Conservation (phyloP, 2,888 invertebrate genomes). For the Dolichopus griseipennis region DNA sequence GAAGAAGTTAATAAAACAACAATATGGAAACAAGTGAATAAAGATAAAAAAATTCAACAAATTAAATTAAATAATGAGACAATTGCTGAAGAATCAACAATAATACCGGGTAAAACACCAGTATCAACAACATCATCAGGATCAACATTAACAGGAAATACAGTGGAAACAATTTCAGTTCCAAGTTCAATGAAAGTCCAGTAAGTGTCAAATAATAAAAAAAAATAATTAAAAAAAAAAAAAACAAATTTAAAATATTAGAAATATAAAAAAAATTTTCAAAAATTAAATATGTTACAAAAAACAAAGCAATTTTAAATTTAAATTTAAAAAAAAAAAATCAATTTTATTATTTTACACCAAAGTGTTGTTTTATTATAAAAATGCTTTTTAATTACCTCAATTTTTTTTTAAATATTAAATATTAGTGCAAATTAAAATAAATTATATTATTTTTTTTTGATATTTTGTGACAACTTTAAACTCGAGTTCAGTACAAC, state of each 20-base stretch:
- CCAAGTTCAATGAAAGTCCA: neutral
- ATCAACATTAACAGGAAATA: neutral
- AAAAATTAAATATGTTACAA: neutral
- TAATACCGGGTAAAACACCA: neutral
- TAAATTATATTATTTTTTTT: no score
- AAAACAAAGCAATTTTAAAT: neutral
- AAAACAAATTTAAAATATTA: neutral
- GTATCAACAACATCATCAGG: neutral
- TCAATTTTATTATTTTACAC: no score
- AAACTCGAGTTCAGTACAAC: no score
- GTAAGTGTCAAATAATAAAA: neutral
- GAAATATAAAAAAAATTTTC: neutral
- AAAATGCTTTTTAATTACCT: no score
- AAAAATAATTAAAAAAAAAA: neutral
- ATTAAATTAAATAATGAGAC: slow-evolving; percentile 4
- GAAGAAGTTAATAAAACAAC: slow-evolving; percentile 90
- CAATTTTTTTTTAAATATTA: no score
- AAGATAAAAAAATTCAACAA: slow-evolving; percentile 37
- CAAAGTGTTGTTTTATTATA: no score
- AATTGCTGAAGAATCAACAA: neutral
- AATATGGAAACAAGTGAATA: slow-evolving; percentile 88
- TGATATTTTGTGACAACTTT: no score
- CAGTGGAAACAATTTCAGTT: neutral
- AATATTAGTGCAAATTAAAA: no score
- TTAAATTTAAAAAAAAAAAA: no score